Evolutionary conservation across 2,888 invertebrate genomes (phyloP), one percentile per base, ranked within the genome.

Genomic region (Marronus borbonicus): DNA sequence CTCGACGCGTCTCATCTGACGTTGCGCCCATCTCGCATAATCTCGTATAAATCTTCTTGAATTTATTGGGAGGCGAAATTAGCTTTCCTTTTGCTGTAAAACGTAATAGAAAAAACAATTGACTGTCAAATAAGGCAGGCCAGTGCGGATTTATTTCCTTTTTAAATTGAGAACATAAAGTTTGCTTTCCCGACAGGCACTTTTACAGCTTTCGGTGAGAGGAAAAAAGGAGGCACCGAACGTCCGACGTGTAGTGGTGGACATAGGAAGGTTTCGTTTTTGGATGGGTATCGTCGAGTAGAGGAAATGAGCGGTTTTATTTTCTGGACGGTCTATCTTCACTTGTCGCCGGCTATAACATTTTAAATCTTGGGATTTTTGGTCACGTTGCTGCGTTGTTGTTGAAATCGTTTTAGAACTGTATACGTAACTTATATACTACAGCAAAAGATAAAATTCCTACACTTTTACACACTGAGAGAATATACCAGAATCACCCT

Each of bases 41-140:
- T 65, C 65, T 28, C 36, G 69, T 69, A 66, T 77, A 77, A 77
- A 77, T 77, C 77, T 60, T 20, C 49, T 20, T 58, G 60, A 77
- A 77, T 77, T 77, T 77, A 77, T 77, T 70, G 60, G 68, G 70
- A 52, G 69, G 49, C 62, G 52, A 77, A 77, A 77, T 77, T 77
- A 77, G 77, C 58, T 76, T 65, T 76, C 65, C 70, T 65, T 65
- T 64, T 76, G 36, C 77, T 69, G 77, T 77, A 69, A 69, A 69
- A 70, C 69, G 69, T 69, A 68, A 77, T 62, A 62, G 68, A 64
- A 76, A 77, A 77, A 77, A 77, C 77, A 77, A 77, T 77, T 77
- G 77, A 77, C 69, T 77, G 77, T 69, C 77, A 77, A 77, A 77
- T 77, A 77, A 77, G 66, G 55, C 68, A 65, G 76, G 76, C 76